Base-by-base conservation (phyloP, 2,797 vertebrate genomes). In the Lithobates pipiens region DNA sequence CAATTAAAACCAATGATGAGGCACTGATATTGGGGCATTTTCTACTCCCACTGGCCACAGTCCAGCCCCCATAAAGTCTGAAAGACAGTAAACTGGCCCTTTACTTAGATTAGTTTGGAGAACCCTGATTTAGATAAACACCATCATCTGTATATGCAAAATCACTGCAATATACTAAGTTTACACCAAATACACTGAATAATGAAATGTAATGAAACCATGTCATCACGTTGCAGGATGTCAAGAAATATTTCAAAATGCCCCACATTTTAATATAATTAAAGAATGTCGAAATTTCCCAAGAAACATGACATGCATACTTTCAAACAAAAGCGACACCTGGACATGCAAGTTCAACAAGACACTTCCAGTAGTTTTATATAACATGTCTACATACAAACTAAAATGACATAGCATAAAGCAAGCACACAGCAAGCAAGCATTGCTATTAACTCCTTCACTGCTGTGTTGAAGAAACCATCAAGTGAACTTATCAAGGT, bases 381-480 rank as follows among this genome's bases (percentile, higher is more conserved):
- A 80, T 42, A 32, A 70, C 11, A 34, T 25, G 44, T 39, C 34
- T 61, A 16, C n/a, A 65, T 27, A 50, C n/a, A 81, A 4, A 73
- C n/a, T 5, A 50, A 32, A 29, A n/a, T 70, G 67, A 27, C 67
- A 46, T 36, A 23, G 25, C 82, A 83, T 23, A 21, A 57, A 83
- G 74, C 82, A 77, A 83, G 93, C 72, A 68, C 16, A 76, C 91
- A 91, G 93, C 92, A 90, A 89, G 83, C 91, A 90, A 91, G 87
- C 50, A 89, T 81, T 68, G 82, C 86, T 71, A 79, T 1, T 0
- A 83, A 88, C 89, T 73, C 34, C 50, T 15, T 44, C 34, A 25
- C 3, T 10, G 44, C 23, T 13, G 63, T 23, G 13, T 46, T 46
- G 44, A 54, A 18, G 16, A 54, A 18, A 54, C 50, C 16, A 15